Evolutionary conservation across 1,140 invertebrate genomes (phyloP).

Genomic region (Drosophila paulistorum): DNA sequence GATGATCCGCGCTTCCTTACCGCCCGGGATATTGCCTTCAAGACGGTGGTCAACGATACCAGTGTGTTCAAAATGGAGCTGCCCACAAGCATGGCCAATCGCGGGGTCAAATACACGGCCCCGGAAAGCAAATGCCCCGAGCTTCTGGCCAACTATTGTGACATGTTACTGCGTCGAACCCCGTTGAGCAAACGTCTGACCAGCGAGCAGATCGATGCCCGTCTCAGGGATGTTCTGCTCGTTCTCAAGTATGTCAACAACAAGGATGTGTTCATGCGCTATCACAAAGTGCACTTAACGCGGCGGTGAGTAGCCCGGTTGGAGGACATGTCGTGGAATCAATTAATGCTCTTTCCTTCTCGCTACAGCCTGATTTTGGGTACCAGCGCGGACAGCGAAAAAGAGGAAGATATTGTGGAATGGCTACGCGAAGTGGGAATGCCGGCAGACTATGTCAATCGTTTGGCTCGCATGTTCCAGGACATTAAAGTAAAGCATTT

Average conservation of each 20-base stretch:
- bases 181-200: constrained; percentile 98
- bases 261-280: constrained; percentile 99
- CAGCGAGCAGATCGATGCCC: constrained; percentile 97
- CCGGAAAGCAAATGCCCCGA: constrained; percentile 99
- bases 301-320: constrained; percentile 87
- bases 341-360: not conserved
- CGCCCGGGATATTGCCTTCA: constrained; percentile 98
- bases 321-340: not conserved
- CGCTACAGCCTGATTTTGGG: constrained; percentile 91
- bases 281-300: constrained; percentile 99
- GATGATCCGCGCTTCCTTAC: constrained; percentile 99
- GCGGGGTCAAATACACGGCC: constrained; percentile 85
- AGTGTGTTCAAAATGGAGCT: constrained; percentile 94
- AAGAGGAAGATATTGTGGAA: constrained; percentile 99
- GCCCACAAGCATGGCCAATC: constrained; percentile 85
- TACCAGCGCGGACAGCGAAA: constrained; percentile 98
- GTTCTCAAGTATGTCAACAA: constrained; percentile 99
- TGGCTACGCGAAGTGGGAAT: constrained; percentile 97
- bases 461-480: constrained; percentile 98
- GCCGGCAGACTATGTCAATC: constrained; percentile 99
- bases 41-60: constrained; percentile 99
- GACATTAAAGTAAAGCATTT: constrained; percentile 94
- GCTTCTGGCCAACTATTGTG: constrained; percentile 99
- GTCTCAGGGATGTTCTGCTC: constrained; percentile 95
- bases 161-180: constrained; percentile 98